Evolutionary conservation across 2,113 vertebrate genomes (phyloP).

Genomic region (Onychorhynchus coronatus): DNA sequence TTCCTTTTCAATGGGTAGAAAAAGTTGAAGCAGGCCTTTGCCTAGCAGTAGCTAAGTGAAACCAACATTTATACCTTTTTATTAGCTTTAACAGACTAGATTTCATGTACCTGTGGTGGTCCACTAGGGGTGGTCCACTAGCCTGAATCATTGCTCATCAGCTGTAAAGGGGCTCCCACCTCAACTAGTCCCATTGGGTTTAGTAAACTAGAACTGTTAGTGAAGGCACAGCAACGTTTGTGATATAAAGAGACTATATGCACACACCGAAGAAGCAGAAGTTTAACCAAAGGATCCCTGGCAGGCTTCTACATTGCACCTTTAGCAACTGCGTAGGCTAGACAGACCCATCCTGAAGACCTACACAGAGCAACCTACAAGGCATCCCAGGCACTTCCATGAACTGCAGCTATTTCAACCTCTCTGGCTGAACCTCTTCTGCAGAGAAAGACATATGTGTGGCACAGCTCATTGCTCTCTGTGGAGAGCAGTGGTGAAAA

Average conservation of each 20-base stretch:
- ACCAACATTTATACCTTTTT: background rate
- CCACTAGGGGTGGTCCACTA: background rate
- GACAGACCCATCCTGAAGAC: background rate
- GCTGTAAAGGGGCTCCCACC: background rate
- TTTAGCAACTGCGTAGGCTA: background rate
- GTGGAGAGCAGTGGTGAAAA: background rate
- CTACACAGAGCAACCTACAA: background rate
- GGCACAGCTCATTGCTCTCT: rapidly evolving
- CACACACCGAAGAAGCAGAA: background rate
- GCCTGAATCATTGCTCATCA: background rate
- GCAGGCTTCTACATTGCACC: background rate
- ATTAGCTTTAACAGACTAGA: background rate
- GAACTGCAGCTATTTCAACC: background rate
- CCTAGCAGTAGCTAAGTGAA: background rate
- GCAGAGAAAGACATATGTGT: background rate
- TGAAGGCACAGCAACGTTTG: background rate
- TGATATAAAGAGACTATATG: background rate
- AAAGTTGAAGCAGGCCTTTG: background rate
- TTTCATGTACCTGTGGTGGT: background rate
- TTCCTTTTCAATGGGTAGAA: background rate
- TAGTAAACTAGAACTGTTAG: background rate
- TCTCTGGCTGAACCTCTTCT: background rate
- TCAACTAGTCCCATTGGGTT: background rate
- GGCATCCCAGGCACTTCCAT: background rate
- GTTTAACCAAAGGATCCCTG: background rate